Evolutionary conservation across 1,140 invertebrate species (phyloP), one percentile per base, ranked within the genome.

Genomic region (Drosophila nikananu): DNA sequence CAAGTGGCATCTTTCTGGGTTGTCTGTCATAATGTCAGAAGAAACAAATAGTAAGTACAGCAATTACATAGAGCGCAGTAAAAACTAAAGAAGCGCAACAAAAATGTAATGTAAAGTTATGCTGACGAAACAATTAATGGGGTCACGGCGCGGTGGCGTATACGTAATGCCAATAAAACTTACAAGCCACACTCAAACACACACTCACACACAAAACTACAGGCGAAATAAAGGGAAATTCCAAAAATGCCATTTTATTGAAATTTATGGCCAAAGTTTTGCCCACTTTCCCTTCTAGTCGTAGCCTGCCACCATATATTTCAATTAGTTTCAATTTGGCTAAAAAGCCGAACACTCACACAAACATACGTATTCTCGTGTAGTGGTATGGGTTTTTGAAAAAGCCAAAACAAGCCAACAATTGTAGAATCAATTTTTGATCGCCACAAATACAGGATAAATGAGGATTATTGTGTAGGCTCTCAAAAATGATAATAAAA

Each of bases 281-380:
- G 13, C 37, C 44, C 46, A 42, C 68, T 59, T 42, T 61, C 42
- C 57, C 15, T 27, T 19, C 37, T 23, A 41, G 44, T 17, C 48
- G 32, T 35, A 35, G 58, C 44, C 21, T 48, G 60, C 65, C 39
- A 39, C 62, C 63, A 79, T 70, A 84, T 79, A 81, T 81, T 89
- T 89, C 86, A 87, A 87, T 87, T 87, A 87, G 84, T 89, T 87
- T 83, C 70, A 84, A 89, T 87, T 87, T 87, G 74, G 75, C 63
- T 77, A 83, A 87, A 78, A 71, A 68, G 74, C 58, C 66, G 10
- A 55, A 54, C 52, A 35, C 19, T 41, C 37, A 41, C 19, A 21
- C 37, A 42, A 35, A 25, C 32, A 25, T 15, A 49, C 25, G 21
- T 3, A n/a, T n/a, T 19, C 30, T 19, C 54, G 9, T 55, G 30